phyloP scores from a whole-genome alignment of 2,113 vertebrate genomes.

The Albula glossodonta region DNA sequence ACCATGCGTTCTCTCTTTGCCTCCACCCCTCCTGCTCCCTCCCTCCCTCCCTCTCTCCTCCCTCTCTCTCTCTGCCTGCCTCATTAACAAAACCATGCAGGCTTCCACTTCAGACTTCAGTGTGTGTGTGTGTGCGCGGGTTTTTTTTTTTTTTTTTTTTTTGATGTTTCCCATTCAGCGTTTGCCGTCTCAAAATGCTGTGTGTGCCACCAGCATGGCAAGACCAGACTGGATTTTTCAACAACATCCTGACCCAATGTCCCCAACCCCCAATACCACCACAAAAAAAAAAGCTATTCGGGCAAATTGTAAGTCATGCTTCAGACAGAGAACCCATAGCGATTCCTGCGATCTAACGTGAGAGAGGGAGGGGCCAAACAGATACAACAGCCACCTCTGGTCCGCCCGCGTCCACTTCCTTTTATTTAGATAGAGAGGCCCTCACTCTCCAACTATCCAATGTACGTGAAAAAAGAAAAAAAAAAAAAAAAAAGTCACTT shows the following conservation, averaged over 20 bases:
- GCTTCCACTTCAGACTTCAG: slow-evolving; percentile 28
- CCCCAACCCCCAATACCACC: no score
- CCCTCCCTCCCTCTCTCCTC: slow-evolving; percentile 18
- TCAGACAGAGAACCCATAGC: slow-evolving; percentile 23
- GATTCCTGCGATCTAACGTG: background rate
- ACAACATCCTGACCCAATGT: background rate
- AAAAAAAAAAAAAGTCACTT: slow-evolving; percentile 40
- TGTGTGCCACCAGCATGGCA: slow-evolving; percentile 10
- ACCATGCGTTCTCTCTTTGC: slow-evolving; percentile 29
- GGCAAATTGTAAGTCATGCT: slow-evolving; percentile 11
- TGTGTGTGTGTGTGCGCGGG: background rate
- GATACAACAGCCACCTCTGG: slow-evolving; percentile 32
- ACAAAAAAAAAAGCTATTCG: background rate
- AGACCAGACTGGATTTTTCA: slow-evolving; percentile 4
- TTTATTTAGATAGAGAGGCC: slow-evolving; percentile 38
- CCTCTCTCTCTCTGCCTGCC: slow-evolving; percentile 29
- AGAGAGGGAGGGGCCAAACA: slow-evolving; percentile 13
- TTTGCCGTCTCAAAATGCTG: slow-evolving; percentile 3
- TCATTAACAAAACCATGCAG: slow-evolving; percentile 41
- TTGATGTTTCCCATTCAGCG: slow-evolving; percentile 5
- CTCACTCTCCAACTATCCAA: slow-evolving; percentile 35
- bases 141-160: background rate
- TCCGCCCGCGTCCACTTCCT: slow-evolving; percentile 37
- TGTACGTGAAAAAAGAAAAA: slow-evolving; percentile 33
- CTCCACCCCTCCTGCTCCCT: background rate